Base-by-base conservation (phyloP, 2,888 invertebrate species). In the Zaprionus bogoriensis region DNA sequence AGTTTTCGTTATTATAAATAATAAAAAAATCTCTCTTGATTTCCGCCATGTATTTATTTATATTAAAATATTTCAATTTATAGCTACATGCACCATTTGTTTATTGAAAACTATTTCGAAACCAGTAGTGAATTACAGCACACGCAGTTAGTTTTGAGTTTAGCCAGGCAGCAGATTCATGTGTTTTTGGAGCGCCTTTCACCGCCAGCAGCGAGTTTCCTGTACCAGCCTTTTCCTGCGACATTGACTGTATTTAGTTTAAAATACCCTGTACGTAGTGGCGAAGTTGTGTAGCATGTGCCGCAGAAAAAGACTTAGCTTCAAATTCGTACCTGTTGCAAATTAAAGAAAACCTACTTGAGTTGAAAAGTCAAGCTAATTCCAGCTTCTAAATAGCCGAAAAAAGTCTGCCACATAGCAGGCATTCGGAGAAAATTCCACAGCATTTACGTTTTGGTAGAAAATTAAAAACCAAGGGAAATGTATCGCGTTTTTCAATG, bases 401-500 rank as follows among this genome's bases (percentile, higher is more conserved):
- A n/a, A n/a, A n/a, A n/a, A n/a, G n/a, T n/a, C n/a, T n/a, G n/a
- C n/a, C n/a, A n/a, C n/a, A n/a, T n/a, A n/a, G n/a, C n/a, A n/a
- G n/a, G n/a, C n/a, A n/a, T 17, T 36, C 9, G 6, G 3, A 36
- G 17, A 6, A 9, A 17, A 36, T 36, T 36, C 5, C 14, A 36
- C n/a, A n/a, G n/a, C n/a, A n/a, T n/a, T n/a, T n/a, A n/a, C n/a
- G n/a, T 36, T 36, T 14, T 14, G 14, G 6, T 14, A 12, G 6
- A 30, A 30, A 30, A 14, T 12, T 12, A 2, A 17, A 36, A 36
- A 14, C 9, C 32, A 17, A 36, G 32, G 41, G 10, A 41, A 20
- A 41, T 41, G 3, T 4, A 19, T 22, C 32, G 38, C 23, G 28
- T 63, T 73, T 73, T 77, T 73, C 48, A 62, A 70, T 48, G 70